Percentiles rank a stretch among this genome's conserved stretches.
Conservation (phyloP, 1,140 invertebrate species). For the Sipha flava region DNA sequence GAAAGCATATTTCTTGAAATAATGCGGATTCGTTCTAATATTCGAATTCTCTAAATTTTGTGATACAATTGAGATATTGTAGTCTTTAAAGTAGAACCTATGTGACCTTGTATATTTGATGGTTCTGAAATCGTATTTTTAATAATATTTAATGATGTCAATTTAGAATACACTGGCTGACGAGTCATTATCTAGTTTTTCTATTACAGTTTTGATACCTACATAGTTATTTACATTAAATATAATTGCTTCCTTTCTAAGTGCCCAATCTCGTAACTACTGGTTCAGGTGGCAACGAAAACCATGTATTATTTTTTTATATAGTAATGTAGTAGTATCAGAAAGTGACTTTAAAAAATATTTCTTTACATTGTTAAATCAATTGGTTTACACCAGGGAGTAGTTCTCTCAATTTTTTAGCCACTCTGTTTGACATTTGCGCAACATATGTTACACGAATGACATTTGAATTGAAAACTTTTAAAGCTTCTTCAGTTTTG, state of each 20-base stretch:
- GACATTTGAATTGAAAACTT: background rate
- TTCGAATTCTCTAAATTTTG: background rate
- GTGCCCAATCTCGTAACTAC: background rate
- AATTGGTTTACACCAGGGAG: background rate
- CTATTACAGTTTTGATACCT: background rate
- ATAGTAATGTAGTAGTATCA: background rate
- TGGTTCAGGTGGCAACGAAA: background rate
- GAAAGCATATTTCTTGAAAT: too few species aligned
- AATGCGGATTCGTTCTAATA: too few species aligned
- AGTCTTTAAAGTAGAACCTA: background rate
- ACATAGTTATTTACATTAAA: background rate
- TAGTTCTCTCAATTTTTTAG: background rate
- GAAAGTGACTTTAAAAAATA: background rate
- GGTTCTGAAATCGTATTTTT: background rate
- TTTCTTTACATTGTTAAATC: background rate
- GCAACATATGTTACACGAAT: background rate
- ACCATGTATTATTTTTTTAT: background rate
- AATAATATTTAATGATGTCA: background rate
- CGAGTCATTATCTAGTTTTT: background rate
- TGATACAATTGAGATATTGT: background rate
- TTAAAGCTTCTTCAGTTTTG: background rate
- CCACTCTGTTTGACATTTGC: background rate
- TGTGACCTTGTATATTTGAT: background rate
- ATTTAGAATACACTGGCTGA: background rate
- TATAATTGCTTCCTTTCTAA: background rate